phyloP scores from a whole-genome alignment of 2,797 vertebrate species.

The Myoxocephalus aenaeus region DNA sequence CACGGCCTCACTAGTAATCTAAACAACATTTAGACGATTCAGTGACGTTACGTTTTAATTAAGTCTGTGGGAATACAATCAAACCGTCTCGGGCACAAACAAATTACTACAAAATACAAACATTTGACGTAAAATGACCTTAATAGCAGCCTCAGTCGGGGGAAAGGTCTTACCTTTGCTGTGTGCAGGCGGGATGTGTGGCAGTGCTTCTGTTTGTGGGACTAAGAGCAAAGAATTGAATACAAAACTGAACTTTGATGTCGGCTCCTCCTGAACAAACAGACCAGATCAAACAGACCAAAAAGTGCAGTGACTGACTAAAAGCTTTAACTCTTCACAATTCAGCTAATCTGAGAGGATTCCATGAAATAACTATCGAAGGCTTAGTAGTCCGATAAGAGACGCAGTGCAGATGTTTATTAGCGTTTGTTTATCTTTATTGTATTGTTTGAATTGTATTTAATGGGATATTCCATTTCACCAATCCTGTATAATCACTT shows the following conservation, averaged over 20 bases:
- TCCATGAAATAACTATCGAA: not conserved
- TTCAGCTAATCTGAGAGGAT: slow-evolving; percentile 39
- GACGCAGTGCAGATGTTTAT: not conserved
- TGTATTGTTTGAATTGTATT: slow-evolving; percentile 1
- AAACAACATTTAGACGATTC: not conserved
- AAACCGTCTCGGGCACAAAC: not conserved
- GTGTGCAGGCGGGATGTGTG: slow-evolving; percentile 60
- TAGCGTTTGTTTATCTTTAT: too few relatives aligned
- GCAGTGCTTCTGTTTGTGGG: slow-evolving; percentile 66
- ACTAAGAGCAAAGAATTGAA: slow-evolving; percentile 72
- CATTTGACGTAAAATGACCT: not conserved
- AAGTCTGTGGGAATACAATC: not conserved
- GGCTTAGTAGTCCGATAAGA: not conserved
- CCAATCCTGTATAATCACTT: not conserved
- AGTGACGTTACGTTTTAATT: not conserved
- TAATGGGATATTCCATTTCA: not conserved
- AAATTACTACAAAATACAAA: not conserved
- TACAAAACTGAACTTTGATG: slow-evolving; percentile 94
- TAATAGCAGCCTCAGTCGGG: not conserved
- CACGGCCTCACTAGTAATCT: not conserved
- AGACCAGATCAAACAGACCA: slow-evolving; percentile 90
- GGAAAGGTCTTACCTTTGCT: slow-evolving; percentile 69
- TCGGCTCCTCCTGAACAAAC: slow-evolving; percentile 91
- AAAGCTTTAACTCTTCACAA: slow-evolving; percentile 82
- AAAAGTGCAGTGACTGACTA: slow-evolving; percentile 85